Evolutionary conservation across 2,797 vertebrate species (phyloP), one percentile per base, ranked within the genome.

Genomic region (Synaphobranchus kaupii): DNA sequence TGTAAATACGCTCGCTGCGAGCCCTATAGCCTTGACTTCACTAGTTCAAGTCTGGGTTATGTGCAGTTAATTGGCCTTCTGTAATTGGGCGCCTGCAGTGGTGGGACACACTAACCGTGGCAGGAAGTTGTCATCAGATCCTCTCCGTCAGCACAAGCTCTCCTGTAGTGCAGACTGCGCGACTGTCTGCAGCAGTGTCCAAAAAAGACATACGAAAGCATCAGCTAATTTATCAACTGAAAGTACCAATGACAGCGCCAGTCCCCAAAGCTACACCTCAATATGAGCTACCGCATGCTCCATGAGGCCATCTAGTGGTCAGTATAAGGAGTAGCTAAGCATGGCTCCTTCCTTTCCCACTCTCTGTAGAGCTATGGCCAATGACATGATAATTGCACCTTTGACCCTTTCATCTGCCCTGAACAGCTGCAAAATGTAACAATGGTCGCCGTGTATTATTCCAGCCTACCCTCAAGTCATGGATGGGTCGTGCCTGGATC

Each of bases 261-360:
- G 68, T 73, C 28, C 31, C 63, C 12, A 73, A 73, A 39, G 9
- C 68, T 5, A 13, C 31, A 73, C 34, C 4, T 76, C 31, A 34
- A 12, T 1, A 13, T 71, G 9, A 8, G 8, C 12, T 60, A 60
- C 22, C 22, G 4, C 58, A 71, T n/a, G 88, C 88, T 92, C 92
- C 92, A 88, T 91, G 85, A 88, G 83, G 90, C 89, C 92, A 92
- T 89, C 93, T 89, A 90, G 92, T 93, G 93, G 93, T 52, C 50
- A 52, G 9, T 9, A 52, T 9, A 52, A 52, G 50, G 7, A 52
- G 50, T 12, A 52, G 50, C 10, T 52, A 52, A 52, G 12, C 7
- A 9, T 12, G 12, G 12, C 50, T 52, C 8, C 50, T 52, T 52
- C 50, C 6, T 52, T 8, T 9, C 50, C 50, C 12, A 1, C 50